Base-by-base conservation (phyloP, 37 sponge, comb jelly and placozoan genomes). In the Eunapius fragilis region DNA sequence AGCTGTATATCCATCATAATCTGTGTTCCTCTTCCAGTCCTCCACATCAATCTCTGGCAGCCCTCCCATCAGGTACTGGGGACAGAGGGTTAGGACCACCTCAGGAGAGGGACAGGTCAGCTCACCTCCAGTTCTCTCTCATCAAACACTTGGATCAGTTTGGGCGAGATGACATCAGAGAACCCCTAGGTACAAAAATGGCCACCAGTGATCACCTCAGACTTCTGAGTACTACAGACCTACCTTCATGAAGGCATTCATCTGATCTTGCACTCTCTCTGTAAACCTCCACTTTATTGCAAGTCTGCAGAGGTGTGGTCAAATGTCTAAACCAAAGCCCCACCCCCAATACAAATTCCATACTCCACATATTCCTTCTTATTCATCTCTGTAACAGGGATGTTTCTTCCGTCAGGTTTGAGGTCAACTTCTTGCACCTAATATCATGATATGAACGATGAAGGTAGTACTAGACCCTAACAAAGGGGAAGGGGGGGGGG, bases 11-110 rank as follows among this genome's bases (percentile, higher is more conserved):
- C 88, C 89, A 28, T 69, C 70, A 71, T 92, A 95, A 10, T 91
- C 93, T n/a, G 99, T 99, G 89, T 99, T 91, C 78, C 74, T 99
- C 72, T 81, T 88, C 99, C 99, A 99, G 88, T 99, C 99, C 27
- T 93, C 87, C n/a, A 97, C 89, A 69, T 99, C 97, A 84, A 99
- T 97, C 89, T 95, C 87, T 74, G 92, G 94, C 71, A 99, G 74
- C 17, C 99, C 99, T 77, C 99, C 92, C 78, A 99, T 71, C 84
- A 99, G 78, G 80, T 97, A 96, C 96, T 98, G 82, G n/a, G n/a
- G 27, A 58, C 58, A 58, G 58, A 17, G 58, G 58, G 58, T 58
- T 11, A 58, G 58, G 58, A 58, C 58, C 58, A n/a, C 17, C 17
- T 30, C 26, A 58, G 14, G 58, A 58, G 17, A 58, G 58, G 7